Base-by-base conservation (phyloP, 2,113 vertebrate species). In the Sinocyclocheilus anophthalmus region DNA sequence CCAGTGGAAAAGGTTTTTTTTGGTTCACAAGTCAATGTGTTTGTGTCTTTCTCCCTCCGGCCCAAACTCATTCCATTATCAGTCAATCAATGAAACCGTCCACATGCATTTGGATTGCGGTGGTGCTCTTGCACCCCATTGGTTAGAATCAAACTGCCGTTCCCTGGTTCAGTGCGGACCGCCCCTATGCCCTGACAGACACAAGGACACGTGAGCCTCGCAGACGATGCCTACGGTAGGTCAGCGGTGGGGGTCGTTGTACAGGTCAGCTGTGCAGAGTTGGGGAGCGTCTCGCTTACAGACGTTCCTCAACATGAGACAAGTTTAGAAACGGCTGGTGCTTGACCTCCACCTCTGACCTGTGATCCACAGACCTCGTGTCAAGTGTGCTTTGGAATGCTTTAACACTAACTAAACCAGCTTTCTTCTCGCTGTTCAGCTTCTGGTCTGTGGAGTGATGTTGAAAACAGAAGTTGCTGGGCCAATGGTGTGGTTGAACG, bases 11-110 rank as follows among this genome's bases (percentile, higher is more conserved):
- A 67, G 45, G 37, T 53, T 53, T 76, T 65, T 48, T 39, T 80
- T 75, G 87, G 91, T 91, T 93, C 89, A 89, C 92, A 89, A 48
- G 87, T 92, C 91, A 55, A 85, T 91, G 93, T 92, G 92, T 94
- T 92, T 89, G 84, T 86, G 85, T 87, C 86, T 86, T 86, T 76
- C 75, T 87, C 86, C 42, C 30, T 45, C 85, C 87, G 39, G 63
- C 42, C 57, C 24, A 76, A 72, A 10, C 82, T 63, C 84, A 89
- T 84, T 84, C 65, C 83, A 86, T 85, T 33, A 65, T 86, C 87
- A 80, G 30, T 83, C 85, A 88, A 84, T 26, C 53, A 59, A 30
- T 37, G 39, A 57, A 76, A 37, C 70, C 26, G 1, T 45, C 73
- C 48, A 72, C 86, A 85, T 84, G 76, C 87, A 80, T 88, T 84